Conservation (phyloP, 1,140 invertebrate species). For the Bombyx mandarina region DNA sequence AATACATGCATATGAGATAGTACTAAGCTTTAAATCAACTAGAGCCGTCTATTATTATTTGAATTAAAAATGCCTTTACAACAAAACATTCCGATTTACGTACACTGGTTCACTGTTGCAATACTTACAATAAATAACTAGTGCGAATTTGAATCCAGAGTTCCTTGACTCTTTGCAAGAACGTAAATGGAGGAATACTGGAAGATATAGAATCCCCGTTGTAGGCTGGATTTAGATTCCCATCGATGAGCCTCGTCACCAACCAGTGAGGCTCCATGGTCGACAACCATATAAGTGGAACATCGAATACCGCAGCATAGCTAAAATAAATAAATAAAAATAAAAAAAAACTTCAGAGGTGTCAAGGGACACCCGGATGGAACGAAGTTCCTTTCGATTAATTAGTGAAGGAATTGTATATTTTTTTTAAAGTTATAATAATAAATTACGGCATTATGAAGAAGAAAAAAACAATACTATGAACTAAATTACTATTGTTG, state of each 20-base stretch:
- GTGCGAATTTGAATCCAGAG: slow-evolving; percentile 10
- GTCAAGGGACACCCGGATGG: too few relatives aligned
- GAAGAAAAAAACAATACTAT: too few relatives aligned
- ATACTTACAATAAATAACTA: slow-evolving; percentile 8
- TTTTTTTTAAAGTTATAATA: too few relatives aligned
- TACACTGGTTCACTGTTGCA: background rate
- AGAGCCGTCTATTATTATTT: too few relatives aligned
- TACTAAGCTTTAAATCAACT: too few relatives aligned
- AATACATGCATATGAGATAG: too few relatives aligned
- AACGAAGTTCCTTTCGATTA: too few relatives aligned
- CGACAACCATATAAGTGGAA: slow-evolving; percentile 31
- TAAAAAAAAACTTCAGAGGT: too few relatives aligned
- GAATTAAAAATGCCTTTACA: background rate
- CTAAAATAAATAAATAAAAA: background rate
- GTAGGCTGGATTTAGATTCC: slow-evolving; percentile 29
- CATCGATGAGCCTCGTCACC: slow-evolving; percentile 26
- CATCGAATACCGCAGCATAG: slow-evolving; percentile 22
- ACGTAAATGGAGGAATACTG: slow-evolving; percentile 20
- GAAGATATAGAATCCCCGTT: slow-evolving; percentile 8
- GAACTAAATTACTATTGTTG: too few relatives aligned
- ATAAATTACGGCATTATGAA: too few relatives aligned
- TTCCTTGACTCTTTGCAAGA: slow-evolving; percentile 20
- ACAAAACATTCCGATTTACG: background rate
- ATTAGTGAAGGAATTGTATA: too few relatives aligned
- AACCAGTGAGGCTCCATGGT: slow-evolving; percentile 25